Base-by-base conservation (phyloP, 2,113 vertebrate genomes). In the Odontesthes bonariensis region DNA sequence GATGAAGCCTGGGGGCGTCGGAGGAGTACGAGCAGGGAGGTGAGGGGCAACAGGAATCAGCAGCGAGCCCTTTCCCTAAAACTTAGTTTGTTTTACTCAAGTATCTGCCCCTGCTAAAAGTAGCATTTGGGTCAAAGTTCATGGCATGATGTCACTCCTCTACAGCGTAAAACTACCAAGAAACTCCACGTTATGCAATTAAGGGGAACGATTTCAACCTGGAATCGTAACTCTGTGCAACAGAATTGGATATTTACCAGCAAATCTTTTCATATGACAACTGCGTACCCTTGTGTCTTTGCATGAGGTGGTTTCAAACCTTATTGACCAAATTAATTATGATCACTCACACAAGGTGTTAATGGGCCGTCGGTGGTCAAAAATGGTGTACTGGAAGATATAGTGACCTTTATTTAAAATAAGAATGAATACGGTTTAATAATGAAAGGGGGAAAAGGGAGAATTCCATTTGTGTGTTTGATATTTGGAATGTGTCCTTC, bases 1-100 rank as follows among this genome's bases (percentile, higher is more conserved):
- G 67, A 73, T 38, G 70, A 71, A 78, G 65, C 83, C 81, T 69
- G 51, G 54, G 74, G 86, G 65, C 31, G 40, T 75, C 55, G 68
- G 23, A 51, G 71, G 55, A 79, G 64, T 16, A 54, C 47, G 20
- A 79, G 46, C 75, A 49, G 46, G 52, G 54, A 80, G 33, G 22
- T 54, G 38, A 81, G 68, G 67, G 31, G 58, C n/a, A 38, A 17
- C 47, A 38, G 27, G 47, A 52, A 51, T 32, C 12, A 49, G 35
- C 46, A 22, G 35, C 0, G 4, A 69, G 49, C 2, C 38, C 0
- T 7, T 59, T 59, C 62, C n/a, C 1, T 17, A 1, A 44, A 13
- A 14, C 42, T 44, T 5, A 16, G 3, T 2, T n/a, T 3, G n/a
- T 35, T 66, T 32, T 0, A 44, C 13, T 44, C 9, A 27, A 52